phyloP scores from a whole-genome alignment of 2,113 vertebrate genomes.

The Tiliqua scincoides region DNA sequence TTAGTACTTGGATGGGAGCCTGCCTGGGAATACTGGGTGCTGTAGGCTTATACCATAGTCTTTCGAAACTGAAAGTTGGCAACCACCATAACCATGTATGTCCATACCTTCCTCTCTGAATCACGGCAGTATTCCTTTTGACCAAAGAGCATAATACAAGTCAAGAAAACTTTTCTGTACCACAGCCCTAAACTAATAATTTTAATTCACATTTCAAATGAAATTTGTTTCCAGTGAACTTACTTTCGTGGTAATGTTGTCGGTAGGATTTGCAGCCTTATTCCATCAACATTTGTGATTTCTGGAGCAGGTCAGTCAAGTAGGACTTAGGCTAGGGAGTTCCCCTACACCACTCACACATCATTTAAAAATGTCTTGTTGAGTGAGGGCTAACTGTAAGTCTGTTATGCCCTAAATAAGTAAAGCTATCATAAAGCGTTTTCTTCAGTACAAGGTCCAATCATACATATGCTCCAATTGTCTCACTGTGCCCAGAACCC shows the following conservation, averaged over 20 bases:
- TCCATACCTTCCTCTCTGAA: not conserved
- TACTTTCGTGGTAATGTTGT: not conserved
- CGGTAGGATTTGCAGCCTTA: not conserved
- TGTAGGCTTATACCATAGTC: too few species aligned
- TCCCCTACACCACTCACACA: not conserved
- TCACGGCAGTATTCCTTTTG: not conserved
- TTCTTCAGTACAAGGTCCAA: not conserved
- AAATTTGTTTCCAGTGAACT: not conserved
- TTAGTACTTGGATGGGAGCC: too few species aligned
- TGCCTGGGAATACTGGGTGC: too few species aligned
- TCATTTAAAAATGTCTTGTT: not conserved
- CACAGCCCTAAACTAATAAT: not conserved
- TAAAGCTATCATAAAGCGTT: not conserved
- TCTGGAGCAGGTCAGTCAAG: not conserved
- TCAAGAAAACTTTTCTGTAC: not conserved
- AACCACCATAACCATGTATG: not conserved
- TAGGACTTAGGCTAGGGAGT: not conserved
- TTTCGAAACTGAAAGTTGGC: too few species aligned
- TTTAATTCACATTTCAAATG: not conserved
- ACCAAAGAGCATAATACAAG: not conserved
- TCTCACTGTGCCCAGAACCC: too few species aligned
- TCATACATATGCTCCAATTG: not conserved
- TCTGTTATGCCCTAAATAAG: not conserved
- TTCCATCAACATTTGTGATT: not conserved
- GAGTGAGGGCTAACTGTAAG: not conserved